These are phyloP conservation scores for Lasioglossum marginatum DNA, from an alignment of 2,888 invertebrate species.

Conservation along the genomic window DNA sequence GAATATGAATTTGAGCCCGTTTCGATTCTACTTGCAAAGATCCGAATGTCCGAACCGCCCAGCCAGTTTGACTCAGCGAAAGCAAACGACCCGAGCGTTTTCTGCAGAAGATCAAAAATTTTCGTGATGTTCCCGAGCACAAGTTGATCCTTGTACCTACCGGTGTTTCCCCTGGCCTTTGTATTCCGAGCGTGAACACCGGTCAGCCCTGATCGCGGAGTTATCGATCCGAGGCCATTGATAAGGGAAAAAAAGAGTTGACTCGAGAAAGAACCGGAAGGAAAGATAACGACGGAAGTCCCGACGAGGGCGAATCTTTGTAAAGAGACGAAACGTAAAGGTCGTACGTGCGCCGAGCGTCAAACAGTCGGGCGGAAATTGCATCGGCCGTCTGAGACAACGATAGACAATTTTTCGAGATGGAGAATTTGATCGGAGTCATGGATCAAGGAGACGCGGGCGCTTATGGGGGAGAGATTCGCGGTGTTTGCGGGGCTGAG, in stretches of 20 bases:
- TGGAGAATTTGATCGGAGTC: conserved; percentile 34
- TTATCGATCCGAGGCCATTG: conserved; percentile 57
- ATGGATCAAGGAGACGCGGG: background rate
- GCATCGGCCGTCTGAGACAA: conserved; percentile 60
- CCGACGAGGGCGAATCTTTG: conserved; percentile 65
- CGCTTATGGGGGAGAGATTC: background rate
- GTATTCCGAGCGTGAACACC: conserved; percentile 57
- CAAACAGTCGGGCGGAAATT: conserved; percentile 67
- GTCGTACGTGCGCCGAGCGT: conserved; percentile 70
- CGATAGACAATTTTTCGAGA: conserved; percentile 61
- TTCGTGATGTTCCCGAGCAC: background rate
- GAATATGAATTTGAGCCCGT: background rate
- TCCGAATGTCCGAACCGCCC: background rate
- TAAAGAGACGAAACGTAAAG: conserved; percentile 72
- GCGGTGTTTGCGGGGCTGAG: background rate
- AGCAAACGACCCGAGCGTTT: background rate
- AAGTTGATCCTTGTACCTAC: conserved; percentile 28
- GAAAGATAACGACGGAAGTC: conserved; percentile 65
- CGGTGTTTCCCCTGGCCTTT: conserved; percentile 46
- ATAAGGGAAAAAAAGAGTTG: conserved; percentile 41
- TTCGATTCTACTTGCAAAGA: background rate
- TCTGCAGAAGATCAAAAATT: conserved; percentile 6
- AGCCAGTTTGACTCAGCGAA: background rate
- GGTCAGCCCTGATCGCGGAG: conserved; percentile 60
- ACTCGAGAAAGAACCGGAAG: conserved; percentile 40